Evolutionary conservation across 2,797 vertebrate genomes (phyloP), one percentile per base, ranked within the genome.

Genomic region (Spea hammondii): DNA sequence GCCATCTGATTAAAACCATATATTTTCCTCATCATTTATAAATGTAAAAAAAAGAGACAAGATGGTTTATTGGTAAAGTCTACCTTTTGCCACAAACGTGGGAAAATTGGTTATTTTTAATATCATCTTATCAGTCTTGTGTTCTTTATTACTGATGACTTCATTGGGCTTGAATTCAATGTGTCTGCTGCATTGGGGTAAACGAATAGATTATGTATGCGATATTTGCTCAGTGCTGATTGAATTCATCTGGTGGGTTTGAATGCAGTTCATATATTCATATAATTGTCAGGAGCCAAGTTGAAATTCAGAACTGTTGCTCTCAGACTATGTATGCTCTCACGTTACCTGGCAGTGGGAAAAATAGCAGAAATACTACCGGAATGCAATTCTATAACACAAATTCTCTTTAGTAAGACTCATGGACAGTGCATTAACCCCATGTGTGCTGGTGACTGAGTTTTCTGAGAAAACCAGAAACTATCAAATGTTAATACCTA

Each of bases 131-230:
- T 92, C 89, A 77, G 83, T 86, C 88, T 85, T 45, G 87, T 85
- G 86, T 88, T 88, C 79, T 83, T 83, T 90, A 88, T 91, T 91
- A 89, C 88, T 89, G 89, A 92, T 92, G 91, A 92, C 89, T 92
- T 93, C 91, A 92, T 92, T 91, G 88, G 85, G 83, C 87, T 90
- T 91, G 87, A 92, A 92, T 92, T 90, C 89, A 89, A 77, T 87
- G 89, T 89, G 91, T 89, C 85, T 47, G 86, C 92, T 92, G 91
- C 89, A 90, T 89, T 89, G 86, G 88, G 86, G 88, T 92, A 92
- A 92, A 91, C 91, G 92, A 91, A 91, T 92, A 92, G 92, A 92
- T 92, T 92, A 91, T 93, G 90, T 89, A 92, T 92, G 91, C 86
- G 72, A 87, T 93, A 91, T 92, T 92, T 91, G 89, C 89, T 87